Base-by-base conservation (phyloP, 1,140 invertebrate genomes). In the Pseudomyrmex gracilis region DNA sequence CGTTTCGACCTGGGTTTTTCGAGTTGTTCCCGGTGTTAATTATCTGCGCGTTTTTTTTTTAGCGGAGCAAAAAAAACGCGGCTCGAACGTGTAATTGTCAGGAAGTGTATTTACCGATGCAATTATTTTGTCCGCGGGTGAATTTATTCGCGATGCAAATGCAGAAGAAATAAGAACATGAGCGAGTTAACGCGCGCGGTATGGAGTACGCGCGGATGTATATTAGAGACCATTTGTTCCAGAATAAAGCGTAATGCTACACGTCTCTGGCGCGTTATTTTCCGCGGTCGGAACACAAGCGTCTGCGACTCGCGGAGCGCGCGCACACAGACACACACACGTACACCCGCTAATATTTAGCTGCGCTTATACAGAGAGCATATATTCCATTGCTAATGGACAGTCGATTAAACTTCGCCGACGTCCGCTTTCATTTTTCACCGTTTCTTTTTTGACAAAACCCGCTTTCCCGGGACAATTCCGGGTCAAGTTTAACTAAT, bases 91-190 rank as follows among this genome's bases (percentile, higher is more conserved):
- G 70, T 58, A 80, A 78, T 70, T 57, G 49, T 61, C 24, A 47
- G 43, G 13, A 47, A 58, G 49, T 58, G 49, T n/a, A 77, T 77
- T 77, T 77, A 77, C 20, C 53, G 17, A 17, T 34, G n/a, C 66
- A 64, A 43, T 64, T 47, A 53, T 20, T 49, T 47, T 15, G 68
- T 12, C n/a, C 43, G 34, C 20, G 51, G 47, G 13, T 47, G 20
- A 49, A 80, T 80, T 80, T 12, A 70, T 70, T 47, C 22, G 49
- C 15, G 17, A 58, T 8, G 76, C 17, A 53, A 78, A 17, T 74
- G 43, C 8, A 45, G 7, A 43, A 10, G 9, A 49, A 49, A 58
- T 24, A 49, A 63, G 60, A 24, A 22, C 10, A 20, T 7, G 15
- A 7, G 51, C 64, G 63, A 68, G 15, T 68, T 57, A 78, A 58